Base-by-base conservation (phyloP, 1,140 invertebrate species). In the Aphaenogaster floridana region DNA sequence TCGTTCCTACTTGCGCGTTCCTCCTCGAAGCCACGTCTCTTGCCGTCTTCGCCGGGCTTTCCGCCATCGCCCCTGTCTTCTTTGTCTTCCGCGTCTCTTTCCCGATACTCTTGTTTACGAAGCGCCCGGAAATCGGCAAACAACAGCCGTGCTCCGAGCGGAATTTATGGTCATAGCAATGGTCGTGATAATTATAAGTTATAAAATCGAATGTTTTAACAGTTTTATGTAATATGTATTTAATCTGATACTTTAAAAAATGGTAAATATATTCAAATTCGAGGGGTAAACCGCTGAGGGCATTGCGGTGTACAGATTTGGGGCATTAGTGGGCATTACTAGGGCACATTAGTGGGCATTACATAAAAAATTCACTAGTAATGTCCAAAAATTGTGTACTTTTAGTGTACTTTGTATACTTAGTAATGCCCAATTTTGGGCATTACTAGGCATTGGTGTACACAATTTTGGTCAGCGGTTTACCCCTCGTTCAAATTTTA, bases 31-130 rank as follows among this genome's bases (percentile, higher is more conserved):
- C 85, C 17, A 4, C 54, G 42, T 21, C 57, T 72, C 50, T 8
- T n/a, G 36, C 42, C 69, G 28, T 36, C 68, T 59, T 57, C 50
- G 79, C 52, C 17, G 77, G 15, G 61, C 45, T 80, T 52, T 39
- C 61, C 61, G 76, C 79, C 52, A 34, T 59, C 68, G 72, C 15
- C 34, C 42, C 61, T 34, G 45, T 52, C 66, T 50, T 69, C 85
- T 66, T 77, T 83, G 54, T 71, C 64, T 77, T 78, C 72, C 81
- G 59, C 54, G 39, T 85, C 79, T 72, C 48, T 34, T 21, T 63
- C 17, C 28, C 63, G 39, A 77, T 39, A 54, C 57, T 80, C 4
- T 86, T 66, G 34, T 52, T 63, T 71, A 72, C 68, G 42, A 9
- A 28, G 15, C 11, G 52, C 42, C 0, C 15, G 28, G 5, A 36